These are phyloP conservation scores for Lepidothrix coronata DNA, from an alignment of 2,113 vertebrate genomes.

Conservation along the genomic window DNA sequence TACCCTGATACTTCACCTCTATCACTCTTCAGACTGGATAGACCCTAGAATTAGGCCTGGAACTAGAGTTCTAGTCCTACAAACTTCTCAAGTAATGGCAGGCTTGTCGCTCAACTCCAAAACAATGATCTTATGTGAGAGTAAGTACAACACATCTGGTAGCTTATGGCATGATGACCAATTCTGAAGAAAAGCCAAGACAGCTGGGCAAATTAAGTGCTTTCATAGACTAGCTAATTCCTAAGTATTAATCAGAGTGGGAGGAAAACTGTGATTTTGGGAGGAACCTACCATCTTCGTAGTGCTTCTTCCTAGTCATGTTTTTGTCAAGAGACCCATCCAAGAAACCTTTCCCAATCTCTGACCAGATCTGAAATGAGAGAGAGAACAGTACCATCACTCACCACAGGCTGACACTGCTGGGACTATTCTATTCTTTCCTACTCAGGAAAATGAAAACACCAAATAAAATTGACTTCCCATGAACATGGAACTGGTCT, in stretches of 20 bases:
- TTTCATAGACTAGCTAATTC: not conserved
- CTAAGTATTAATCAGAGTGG: not conserved
- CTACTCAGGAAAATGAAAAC: not conserved
- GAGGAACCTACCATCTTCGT: conserved; percentile 82
- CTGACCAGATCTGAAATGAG: conserved; percentile 89
- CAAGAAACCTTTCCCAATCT: conserved; percentile 93
- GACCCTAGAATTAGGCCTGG: not conserved
- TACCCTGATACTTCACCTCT: not conserved
- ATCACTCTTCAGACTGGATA: not conserved
- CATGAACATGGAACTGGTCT: not conserved
- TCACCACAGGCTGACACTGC: not conserved
- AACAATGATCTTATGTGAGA: not conserved
- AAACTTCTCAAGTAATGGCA: not conserved
- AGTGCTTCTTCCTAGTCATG: conserved; percentile 85
- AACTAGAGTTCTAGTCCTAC: not conserved
- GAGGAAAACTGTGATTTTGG: not conserved
- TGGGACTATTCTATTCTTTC: not conserved
- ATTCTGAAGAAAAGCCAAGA: not conserved
- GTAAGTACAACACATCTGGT: not conserved
- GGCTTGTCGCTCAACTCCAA: not conserved
- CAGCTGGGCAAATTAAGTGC: not conserved
- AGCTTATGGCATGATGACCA: not conserved
- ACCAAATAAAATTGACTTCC: not conserved
- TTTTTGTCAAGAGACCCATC: conserved; percentile 95
- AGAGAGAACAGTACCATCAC: not conserved